phyloP scores from a whole-genome alignment of 2,797 vertebrate genomes.

The Sebastes hopkinsi region DNA sequence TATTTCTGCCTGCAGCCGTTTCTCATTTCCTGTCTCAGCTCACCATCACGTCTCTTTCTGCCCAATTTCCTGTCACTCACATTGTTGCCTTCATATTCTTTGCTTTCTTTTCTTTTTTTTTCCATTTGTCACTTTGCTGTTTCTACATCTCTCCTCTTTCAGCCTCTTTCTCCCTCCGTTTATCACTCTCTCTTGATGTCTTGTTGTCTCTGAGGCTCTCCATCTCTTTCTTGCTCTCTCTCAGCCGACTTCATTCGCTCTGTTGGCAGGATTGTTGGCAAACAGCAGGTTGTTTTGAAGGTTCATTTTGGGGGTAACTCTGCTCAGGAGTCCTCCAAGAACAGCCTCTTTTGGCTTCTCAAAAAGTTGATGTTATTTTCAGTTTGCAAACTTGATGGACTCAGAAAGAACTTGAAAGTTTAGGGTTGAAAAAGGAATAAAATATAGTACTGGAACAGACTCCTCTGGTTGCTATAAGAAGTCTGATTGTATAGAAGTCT shows the following conservation, averaged over 20 bases:
- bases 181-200: neutral
- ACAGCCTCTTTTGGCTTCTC: neutral
- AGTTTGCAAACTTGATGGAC: neutral
- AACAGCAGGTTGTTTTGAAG: neutral
- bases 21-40: slow-evolving; percentile 36
- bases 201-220: neutral
- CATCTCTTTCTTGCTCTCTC: neutral
- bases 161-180: neutral
- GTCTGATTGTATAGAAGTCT: no score
- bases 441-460: neutral
- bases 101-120: neutral
- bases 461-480: no score
- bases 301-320: neutral
- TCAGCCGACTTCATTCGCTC: neutral
- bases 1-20: slow-evolving; percentile 46
- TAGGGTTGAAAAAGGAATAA: neutral
- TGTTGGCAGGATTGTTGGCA: neutral
- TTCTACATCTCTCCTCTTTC: neutral
- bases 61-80: slow-evolving; percentile 19
- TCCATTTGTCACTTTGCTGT: neutral
- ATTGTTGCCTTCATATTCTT: neutral
- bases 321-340: neutral
- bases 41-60: slow-evolving; percentile 12
- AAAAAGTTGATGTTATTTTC: neutral
- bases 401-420: neutral